Base-by-base conservation (phyloP, 2,113 vertebrate genomes). In the Toxotes jaculatrix region DNA sequence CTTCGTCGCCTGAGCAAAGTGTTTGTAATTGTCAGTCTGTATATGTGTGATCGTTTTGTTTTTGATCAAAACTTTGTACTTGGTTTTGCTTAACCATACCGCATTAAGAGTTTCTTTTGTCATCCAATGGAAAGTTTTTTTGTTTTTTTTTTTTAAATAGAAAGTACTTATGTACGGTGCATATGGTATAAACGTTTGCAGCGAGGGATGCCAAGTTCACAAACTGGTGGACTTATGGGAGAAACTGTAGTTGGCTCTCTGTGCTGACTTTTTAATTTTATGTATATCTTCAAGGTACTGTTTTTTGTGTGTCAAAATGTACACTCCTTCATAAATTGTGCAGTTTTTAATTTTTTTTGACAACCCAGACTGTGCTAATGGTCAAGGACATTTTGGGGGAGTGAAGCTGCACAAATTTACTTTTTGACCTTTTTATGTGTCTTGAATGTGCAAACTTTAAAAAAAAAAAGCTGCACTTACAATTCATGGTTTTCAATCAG, bases 271-370 rank as follows among this genome's bases (percentile, higher is more conserved):
- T 86, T 85, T 87, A 70, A 87, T 79, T 83, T 82, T 77, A 78
- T 88, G 91, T 93, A 84, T 89, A 86, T 91, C 88, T 92, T 86
- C 62, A 89, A 91, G 88, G 90, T 93, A 91, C 89, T 92, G 88
- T 92, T 93, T 81, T 27, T 77, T 86, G 80, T 80, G 78, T 92
- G 88, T 92, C 87, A 80, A 79, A 93, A 86, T 87, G 82, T 87
- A 88, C 89, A 90, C 84, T 90, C 82, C 61, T 74, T 79, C 60
- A 73, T 71, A 42, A 77, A 76, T 68, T 76, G 83, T 84, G 84
- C 81, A 79, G 74, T 87, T 87, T 79, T 67, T 57, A 61, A 27
- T 27, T 76, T 82, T 80, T 68, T 83, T 82, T 60, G 85, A 93
- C 82, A 92, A 79, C 87, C 73, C 74, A 80, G 80, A 90, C 88